Evolutionary conservation across 2,888 invertebrate species (phyloP).

Genomic region (Aphidoletes aphidimyza): DNA sequence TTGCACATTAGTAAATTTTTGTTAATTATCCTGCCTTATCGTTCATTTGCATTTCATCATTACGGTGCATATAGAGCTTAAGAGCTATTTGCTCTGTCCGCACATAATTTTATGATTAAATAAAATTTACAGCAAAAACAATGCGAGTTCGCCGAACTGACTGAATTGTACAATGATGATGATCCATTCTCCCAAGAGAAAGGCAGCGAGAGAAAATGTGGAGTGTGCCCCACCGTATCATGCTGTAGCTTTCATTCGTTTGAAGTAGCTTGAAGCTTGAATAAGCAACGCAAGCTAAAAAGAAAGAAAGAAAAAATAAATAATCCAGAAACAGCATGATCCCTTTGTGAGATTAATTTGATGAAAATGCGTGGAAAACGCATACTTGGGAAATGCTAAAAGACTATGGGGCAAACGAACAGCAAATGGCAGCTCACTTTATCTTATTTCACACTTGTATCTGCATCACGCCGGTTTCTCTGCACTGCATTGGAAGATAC

Average conservation of each 20-base stretch:
- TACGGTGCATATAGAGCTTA: neutral
- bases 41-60: neutral
- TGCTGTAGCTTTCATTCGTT: neutral
- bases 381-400: neutral
- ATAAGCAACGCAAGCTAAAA: neutral
- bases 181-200: too few species aligned
- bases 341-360: constrained; percentile 5
- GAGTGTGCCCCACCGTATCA: too few species aligned
- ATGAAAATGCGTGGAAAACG: constrained; percentile 12
- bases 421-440: neutral
- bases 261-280: neutral
- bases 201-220: too few species aligned
- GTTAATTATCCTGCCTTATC: constrained; percentile 37
- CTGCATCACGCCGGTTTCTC: neutral
- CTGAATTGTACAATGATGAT: too few species aligned
- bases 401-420: too few species aligned
- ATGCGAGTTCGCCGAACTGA: neutral
- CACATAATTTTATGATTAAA: neutral
- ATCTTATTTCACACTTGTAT: neutral
- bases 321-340: neutral
- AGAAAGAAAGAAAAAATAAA: neutral
- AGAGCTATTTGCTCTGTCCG: neutral
- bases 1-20: neutral
- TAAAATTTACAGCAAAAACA: neutral
- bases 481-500: constrained; percentile 26